A percentile compares a stretch with the other conserved stretches of the same genome.
phyloP scores from a whole-genome alignment of 2,797 vertebrate species.

The Tinamus major region DNA sequence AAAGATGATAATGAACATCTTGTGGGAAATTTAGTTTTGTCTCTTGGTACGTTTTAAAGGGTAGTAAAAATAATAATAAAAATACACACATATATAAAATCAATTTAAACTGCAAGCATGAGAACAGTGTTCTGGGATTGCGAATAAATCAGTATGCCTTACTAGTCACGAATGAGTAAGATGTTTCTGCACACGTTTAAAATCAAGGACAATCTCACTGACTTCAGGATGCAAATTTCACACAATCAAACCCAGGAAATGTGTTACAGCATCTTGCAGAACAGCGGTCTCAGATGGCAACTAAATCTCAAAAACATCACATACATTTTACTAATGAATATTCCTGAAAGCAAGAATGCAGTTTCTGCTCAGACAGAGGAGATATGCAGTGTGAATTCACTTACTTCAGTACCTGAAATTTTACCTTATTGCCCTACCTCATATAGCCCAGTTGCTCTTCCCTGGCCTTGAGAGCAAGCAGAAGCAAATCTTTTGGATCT shows the following conservation, averaged over 20 bases:
- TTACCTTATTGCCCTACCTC: background rate
- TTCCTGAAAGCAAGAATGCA: background rate
- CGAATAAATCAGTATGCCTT: background rate
- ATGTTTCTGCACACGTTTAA: accelerated
- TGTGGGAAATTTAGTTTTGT: background rate
- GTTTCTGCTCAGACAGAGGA: background rate
- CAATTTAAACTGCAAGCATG: background rate
- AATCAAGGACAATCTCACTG: background rate
- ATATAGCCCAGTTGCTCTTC: background rate
- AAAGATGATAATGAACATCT: background rate
- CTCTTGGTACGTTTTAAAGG: background rate
- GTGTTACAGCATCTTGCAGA: background rate
- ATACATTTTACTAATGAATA: accelerated
- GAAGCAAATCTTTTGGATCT: background rate
- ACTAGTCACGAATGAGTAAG: background rate
- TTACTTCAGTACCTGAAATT: background rate
- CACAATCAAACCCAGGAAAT: background rate
- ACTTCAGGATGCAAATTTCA: background rate
- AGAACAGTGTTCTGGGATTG: background rate
- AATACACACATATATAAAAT: background rate
- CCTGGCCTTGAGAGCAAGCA: background rate
- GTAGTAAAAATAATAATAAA: background rate
- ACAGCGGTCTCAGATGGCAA: background rate
- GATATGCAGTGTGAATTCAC: background rate
- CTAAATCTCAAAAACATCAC: background rate